A percentile compares a stretch with the other conserved stretches of the same genome.
Evolutionary conservation across 2,797 vertebrate genomes (phyloP).

Genomic region (Pachyuromys duprasi): DNA sequence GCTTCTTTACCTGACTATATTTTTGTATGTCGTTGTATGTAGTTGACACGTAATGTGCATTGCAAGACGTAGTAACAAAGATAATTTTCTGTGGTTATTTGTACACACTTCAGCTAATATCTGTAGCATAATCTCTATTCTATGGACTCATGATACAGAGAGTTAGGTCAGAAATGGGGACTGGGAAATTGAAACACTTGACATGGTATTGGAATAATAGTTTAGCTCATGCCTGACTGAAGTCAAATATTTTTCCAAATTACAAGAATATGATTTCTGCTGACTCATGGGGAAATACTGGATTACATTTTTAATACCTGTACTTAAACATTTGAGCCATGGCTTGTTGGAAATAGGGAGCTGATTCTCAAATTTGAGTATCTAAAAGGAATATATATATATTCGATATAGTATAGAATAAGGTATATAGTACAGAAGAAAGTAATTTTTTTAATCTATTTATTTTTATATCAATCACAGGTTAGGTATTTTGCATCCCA

Average conservation of each 20-base stretch:
- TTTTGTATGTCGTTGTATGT: conserved; percentile 69
- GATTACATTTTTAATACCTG: neutral
- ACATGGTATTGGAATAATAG: neutral
- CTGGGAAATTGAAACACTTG: neutral
- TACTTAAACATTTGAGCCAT: neutral
- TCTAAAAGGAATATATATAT: neutral
- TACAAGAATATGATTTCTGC: neutral
- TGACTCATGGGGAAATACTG: neutral
- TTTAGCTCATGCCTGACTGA: neutral
- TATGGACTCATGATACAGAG: conserved; percentile 51
- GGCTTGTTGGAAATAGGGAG: neutral
- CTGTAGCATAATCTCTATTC: neutral
- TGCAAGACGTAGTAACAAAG: conserved; percentile 82
- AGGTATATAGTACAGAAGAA: neutral
- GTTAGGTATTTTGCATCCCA: no score
- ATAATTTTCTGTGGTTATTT: conserved; percentile 75
- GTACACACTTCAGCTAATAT: conserved; percentile 69
- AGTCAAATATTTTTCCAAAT: neutral
- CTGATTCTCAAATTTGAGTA: neutral
- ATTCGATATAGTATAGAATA: neutral
- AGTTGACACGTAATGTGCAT: conserved; percentile 76
- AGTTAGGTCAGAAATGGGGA: neutral
- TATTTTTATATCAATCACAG: no score
- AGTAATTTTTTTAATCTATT: neutral
- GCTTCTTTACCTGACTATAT: conserved; percentile 70